A percentile compares a stretch with the other conserved stretches of the same genome.
These are phyloP conservation scores for Uloborus plumipes DNA, from an alignment of 2,888 invertebrate species.

Conservation along the genomic window DNA sequence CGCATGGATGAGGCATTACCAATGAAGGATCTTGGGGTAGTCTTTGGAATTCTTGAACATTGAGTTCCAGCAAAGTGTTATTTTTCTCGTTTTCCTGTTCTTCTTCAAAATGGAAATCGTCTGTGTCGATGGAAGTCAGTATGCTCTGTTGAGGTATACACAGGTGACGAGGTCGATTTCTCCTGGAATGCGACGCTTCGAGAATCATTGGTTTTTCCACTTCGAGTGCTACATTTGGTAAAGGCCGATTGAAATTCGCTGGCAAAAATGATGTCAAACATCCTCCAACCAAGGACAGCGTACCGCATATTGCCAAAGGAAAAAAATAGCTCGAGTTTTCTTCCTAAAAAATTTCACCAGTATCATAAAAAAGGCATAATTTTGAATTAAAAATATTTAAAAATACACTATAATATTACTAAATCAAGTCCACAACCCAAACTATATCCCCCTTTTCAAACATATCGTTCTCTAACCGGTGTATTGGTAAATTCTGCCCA, in stretches of 20 bases:
- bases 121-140: not conserved
- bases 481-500: too few species aligned
- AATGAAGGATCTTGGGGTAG: not conserved
- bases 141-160: slow-evolving; percentile 5
- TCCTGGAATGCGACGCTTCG: slow-evolving; percentile 3
- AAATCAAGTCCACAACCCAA: too few species aligned
- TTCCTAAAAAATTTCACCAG: slow-evolving; percentile 24
- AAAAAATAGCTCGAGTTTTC: slow-evolving; percentile 50
- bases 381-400: not conserved
- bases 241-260: slow-evolving; percentile 53
- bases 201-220: slow-evolving; percentile 55
- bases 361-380: not conserved
- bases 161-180: not conserved
- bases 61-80: slow-evolving; percentile 30
- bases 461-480: too few species aligned
- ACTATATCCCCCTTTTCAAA: too few species aligned
- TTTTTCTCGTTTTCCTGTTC: slow-evolving; percentile 45
- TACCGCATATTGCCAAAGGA: slow-evolving; percentile 61
- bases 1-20: not conserved
- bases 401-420: not conserved
- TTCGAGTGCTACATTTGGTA: slow-evolving; percentile 65
- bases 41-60: slow-evolving; percentile 32
- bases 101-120: slow-evolving; percentile 18
- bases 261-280: slow-evolving; percentile 64
- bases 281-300: slow-evolving; percentile 58